Base-by-base conservation (phyloP, 2,113 vertebrate genomes). In the Protomyctophum bolini region DNA sequence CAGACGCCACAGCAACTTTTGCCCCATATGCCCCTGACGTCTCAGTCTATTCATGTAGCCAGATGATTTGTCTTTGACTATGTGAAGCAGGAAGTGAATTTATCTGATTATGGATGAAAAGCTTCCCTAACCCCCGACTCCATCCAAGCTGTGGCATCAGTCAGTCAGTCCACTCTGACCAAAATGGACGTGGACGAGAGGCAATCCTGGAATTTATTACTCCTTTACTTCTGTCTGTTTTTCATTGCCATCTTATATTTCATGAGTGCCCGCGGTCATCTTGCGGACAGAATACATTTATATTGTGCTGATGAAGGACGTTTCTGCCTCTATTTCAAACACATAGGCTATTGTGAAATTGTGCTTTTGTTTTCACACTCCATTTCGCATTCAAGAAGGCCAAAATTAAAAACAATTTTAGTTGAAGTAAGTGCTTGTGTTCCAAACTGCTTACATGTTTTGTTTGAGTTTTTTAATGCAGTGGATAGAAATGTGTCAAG, bases 31-130 rank as follows among this genome's bases (percentile, higher is more conserved):
- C 85, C 83, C 33, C 78, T n/a, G 63, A 66, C 63, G 80, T 85
- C 83, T 68, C 78, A 68, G 85, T 88, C 83, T 84, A 75, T 87
- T 87, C 83, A 80, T 88, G 86, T 83, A 69, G 81, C 79, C 58
- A 75, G 85, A 82, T 88, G 79, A 79, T 89, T 89, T 85, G 80
- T 83, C 87, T 79, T 83, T 84, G 74, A 87, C 72, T 81, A 83
- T 91, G 80, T 88, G 82, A 88, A 86, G 82, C 85, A 88, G 84
- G 76, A 80, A 80, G 75, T 58, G 49, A 75, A 75, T 91, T 87
- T 82, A 83, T 80, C 75, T 87, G 83, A 88, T 91, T 88, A 86
- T 71, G 81, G 78, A 83, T 86, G 75, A 88, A 80, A 86, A 79
- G 71, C 74, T 79, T 82, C 75, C 49, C 33, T 41, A 56, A 70